Evolutionary conservation across 2,888 invertebrate species (phyloP), one percentile per base, ranked within the genome.

Genomic region (Clunio marinus): DNA sequence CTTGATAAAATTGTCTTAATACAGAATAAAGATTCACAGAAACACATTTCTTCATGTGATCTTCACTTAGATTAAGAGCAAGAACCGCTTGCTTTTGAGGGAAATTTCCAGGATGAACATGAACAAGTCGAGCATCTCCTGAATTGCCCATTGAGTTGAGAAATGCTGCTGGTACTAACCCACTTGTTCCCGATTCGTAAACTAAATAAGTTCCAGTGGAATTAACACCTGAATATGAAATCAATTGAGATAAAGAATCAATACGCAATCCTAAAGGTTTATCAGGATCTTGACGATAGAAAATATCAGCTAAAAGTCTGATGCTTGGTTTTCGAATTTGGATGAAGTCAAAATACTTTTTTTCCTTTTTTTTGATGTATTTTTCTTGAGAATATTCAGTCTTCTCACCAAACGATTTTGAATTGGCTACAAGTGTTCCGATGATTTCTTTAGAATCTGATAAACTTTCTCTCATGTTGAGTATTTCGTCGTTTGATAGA

Each of bases 331-430:
- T 86, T 3, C 89, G 80, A 59, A 97, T 83, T 72, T 88, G 87
- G 15, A 95, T 80, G 74, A 87, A 89, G 74, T 91, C 91, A 75
- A 87, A 90, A 79, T 96, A 97, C 79, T 97, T 97, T 73, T 89
- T 90, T 74, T 93, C 91, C 77, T 99, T 99, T 77, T 97, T 97
- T 73, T 89, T 90, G 51, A 97, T 82, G 77, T 97, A 98, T 77
- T 97, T 97, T 73, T 93, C 92, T 77, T 97, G 92, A 0, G 91
- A 89, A 77, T 88, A 97, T 74, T 91, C 93, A 0, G 96, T 97
- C 82, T 96, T 96, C 69, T 85, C 83, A 37, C 85, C 84, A 77
- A 97, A 98, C 0, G 96, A 94, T 72, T 87, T 88, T 15, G 96
- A 97, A 76, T 96, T 96, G 70, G 88, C 89, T 62, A 97, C 89